Conservation (phyloP, 2,888 invertebrate species). For the Lysandra bellargus region DNA sequence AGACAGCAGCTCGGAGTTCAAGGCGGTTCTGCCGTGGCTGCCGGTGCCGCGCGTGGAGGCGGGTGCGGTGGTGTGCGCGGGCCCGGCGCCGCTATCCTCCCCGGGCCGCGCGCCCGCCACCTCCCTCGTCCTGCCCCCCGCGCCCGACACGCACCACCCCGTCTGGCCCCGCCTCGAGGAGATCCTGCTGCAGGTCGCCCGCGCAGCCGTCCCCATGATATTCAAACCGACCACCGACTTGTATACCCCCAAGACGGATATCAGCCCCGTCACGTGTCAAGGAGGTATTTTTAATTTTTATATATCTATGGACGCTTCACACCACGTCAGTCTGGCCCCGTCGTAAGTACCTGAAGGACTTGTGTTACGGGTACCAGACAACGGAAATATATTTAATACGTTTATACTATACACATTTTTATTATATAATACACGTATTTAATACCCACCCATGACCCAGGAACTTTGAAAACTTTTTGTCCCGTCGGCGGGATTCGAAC, state of each 20-base stretch:
- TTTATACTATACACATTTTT: too few relatives aligned
- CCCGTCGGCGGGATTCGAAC: too few relatives aligned
- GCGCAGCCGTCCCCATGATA: slow-evolving; percentile 85
- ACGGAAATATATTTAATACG: too few relatives aligned
- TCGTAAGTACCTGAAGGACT: too few relatives aligned
- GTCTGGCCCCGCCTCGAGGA: slow-evolving; percentile 89
- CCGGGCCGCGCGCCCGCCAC: slow-evolving; percentile 79
- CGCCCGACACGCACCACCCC: slow-evolving; percentile 56
- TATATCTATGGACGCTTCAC: too few relatives aligned
- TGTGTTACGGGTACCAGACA: too few relatives aligned
- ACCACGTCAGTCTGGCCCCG: too few relatives aligned
- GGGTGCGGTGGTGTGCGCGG: slow-evolving; percentile 83
- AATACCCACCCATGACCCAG: too few relatives aligned
- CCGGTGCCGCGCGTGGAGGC: slow-evolving; percentile 84
- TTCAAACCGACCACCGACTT: slow-evolving; percentile 90
- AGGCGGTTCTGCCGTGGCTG: slow-evolving; percentile 86
- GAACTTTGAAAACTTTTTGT: too few relatives aligned
- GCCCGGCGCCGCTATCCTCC: slow-evolving; percentile 77
- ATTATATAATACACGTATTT: too few relatives aligned
- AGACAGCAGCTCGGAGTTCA: slow-evolving; percentile 62
- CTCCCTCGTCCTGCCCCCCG: slow-evolving; percentile 67
- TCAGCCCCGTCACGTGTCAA: slow-evolving; percentile 86
- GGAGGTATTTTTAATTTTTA: slow-evolving; percentile 74
- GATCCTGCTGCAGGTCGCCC: slow-evolving; percentile 85
- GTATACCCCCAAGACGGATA: slow-evolving; percentile 84